phyloP scores from a whole-genome alignment of 2,797 vertebrate species.

The Enoplosus armatus region DNA sequence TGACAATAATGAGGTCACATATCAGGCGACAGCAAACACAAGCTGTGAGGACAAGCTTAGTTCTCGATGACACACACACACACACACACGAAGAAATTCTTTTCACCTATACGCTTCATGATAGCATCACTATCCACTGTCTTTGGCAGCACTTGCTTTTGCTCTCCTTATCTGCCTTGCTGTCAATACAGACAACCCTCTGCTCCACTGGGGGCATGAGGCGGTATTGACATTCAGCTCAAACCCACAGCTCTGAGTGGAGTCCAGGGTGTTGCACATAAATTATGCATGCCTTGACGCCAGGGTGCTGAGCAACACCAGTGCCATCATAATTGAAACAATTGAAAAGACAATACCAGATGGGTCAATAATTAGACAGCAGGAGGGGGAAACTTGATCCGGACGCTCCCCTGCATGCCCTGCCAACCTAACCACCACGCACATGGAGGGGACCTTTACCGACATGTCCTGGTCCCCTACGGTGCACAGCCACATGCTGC shows the following conservation, averaged over 20 bases:
- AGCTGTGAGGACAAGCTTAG: constrained; percentile 65
- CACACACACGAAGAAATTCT: constrained; percentile 39
- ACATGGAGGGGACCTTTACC: constrained; percentile 75
- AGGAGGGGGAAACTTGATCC: constrained; percentile 83
- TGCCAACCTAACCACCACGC: constrained; percentile 63
- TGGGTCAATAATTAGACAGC: constrained; percentile 89
- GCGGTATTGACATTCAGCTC: constrained; percentile 88
- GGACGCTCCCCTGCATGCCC: constrained; percentile 76
- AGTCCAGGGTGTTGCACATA: constrained; percentile 84
- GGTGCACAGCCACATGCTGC: constrained; percentile 54
- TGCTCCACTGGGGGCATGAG: constrained; percentile 76
- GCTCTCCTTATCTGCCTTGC: constrained; percentile 73
- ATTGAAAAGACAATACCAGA: constrained; percentile 89
- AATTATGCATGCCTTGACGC: constrained; percentile 87
- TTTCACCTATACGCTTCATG: constrained; percentile 59
- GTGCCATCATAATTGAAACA: constrained; percentile 90
- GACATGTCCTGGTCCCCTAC: constrained; percentile 59
- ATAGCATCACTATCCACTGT: constrained; percentile 73
- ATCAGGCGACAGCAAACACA: constrained; percentile 79
- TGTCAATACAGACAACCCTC: constrained; percentile 82
- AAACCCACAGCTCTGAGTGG: constrained; percentile 83
- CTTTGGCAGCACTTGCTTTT: constrained; percentile 74
- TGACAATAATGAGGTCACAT: constrained; percentile 82
- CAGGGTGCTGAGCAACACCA: constrained; percentile 86
- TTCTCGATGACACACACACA: constrained; percentile 23